These are phyloP conservation scores for Latheticus oryzae DNA, from an alignment of 2,888 invertebrate genomes.

Conservation along the genomic window DNA sequence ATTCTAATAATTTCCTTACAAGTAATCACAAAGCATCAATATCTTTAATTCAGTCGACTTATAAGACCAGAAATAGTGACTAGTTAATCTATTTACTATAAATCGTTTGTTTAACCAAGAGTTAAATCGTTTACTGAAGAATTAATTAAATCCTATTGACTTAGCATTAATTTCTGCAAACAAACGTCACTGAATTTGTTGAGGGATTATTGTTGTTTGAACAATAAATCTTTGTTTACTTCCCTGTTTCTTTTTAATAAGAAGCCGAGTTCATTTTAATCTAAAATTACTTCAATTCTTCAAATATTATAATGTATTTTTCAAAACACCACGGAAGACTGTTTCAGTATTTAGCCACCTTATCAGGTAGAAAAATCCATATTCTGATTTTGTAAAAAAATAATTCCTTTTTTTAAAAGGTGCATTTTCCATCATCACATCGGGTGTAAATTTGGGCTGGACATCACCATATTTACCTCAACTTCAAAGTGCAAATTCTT, in stretches of 20 bases:
- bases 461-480: slow-evolving; percentile 71
- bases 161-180: slow-evolving; percentile 23
- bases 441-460: slow-evolving; percentile 67
- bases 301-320: slow-evolving; percentile 12
- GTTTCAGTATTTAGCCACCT: slow-evolving; percentile 58
- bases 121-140: slow-evolving; percentile 4
- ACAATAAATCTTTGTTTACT: slow-evolving; percentile 21
- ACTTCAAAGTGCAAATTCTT: slow-evolving; percentile 65
- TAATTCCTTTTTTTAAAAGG: slow-evolving; percentile 49
- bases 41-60: slow-evolving; percentile 20
- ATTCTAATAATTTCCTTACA: slow-evolving; percentile 8
- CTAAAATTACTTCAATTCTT: not conserved
- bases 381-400: slow-evolving; percentile 1
- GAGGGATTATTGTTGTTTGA: slow-evolving; percentile 19
- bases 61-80: slow-evolving; percentile 7
- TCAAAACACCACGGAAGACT: slow-evolving; percentile 44
- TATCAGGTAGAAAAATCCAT: slow-evolving; percentile 60
- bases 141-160: slow-evolving; percentile 30
- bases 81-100: slow-evolving; percentile 1
- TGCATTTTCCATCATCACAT: slow-evolving; percentile 55
- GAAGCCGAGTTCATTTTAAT: not conserved
- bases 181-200: slow-evolving; percentile 21
- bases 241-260: slow-evolving; percentile 24
- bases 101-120: slow-evolving; percentile 17
- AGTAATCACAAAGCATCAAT: slow-evolving; percentile 10